Evolutionary conservation across 2,888 invertebrate species (phyloP), one percentile per base, ranked within the genome.

Genomic region (Conus canariensis): DNA sequence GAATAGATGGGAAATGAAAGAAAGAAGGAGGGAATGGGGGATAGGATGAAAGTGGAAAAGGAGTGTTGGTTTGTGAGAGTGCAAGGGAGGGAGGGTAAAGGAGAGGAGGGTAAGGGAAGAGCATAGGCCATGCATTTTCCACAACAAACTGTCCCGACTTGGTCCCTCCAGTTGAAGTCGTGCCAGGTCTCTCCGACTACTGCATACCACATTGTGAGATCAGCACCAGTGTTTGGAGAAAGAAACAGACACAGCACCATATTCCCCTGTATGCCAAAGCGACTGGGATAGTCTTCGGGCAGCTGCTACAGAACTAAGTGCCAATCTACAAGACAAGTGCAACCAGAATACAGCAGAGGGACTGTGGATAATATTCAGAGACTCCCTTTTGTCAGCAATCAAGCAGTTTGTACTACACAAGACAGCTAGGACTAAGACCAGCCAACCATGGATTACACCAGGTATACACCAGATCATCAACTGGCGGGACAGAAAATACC

Each of bases 141-240:
- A 16, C 59, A n/a, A 86, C 86, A n/a, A 86, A 19, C 60, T 86
- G 59, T n/a, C 86, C 86, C 16, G 12, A 59, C 9, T 60, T 86
- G 59, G 86, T 64, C 60, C 86, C 86, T 0, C 86, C 0, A 12
- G 64, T n/a, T 19, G 86, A 86, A 86, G 86, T 64, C 16, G 86
- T 86, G 9, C 86, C 86, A 19, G 86, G 86, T n/a, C 59, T 86
- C 19, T 86, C 86, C 1, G 86, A 86, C 86, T 64, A 86, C 60
- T 22, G 45, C n/a, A 64, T n/a, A 10, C 60, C 64, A 1, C 4
- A 86, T 60, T 60, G 59, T 14, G 86, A 86, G 60, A 12, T 86
- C 9, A 83, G 22, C 83, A 30, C 22, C 83, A 56, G 7, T 58
- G 22, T 45, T 12, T 1, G 10, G 22, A 83, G 22, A 7, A 83